phyloP scores from a whole-genome alignment of 2,113 vertebrate species.

The Anhinga rufa region DNA sequence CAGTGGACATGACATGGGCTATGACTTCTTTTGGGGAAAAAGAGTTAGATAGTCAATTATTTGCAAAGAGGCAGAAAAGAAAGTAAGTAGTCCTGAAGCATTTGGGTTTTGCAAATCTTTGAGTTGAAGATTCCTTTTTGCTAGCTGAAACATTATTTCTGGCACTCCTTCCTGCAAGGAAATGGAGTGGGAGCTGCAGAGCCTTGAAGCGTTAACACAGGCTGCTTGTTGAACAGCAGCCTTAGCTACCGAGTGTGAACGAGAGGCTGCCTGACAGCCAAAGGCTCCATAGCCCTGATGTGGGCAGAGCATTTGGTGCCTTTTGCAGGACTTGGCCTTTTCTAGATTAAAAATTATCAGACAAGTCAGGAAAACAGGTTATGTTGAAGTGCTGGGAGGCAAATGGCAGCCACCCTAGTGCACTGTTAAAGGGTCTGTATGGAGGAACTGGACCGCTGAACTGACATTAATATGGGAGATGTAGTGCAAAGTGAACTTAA shows the following conservation, averaged over 20 bases:
- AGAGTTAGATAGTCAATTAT: not conserved
- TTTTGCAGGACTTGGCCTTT: not conserved
- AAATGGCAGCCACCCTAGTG: not conserved
- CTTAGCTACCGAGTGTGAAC: not conserved
- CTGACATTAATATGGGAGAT: not conserved
- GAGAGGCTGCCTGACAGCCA: not conserved
- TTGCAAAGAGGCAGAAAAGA: not conserved
- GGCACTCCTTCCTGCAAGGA: not conserved
- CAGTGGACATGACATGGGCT: not conserved
- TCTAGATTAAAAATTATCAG: not conserved
- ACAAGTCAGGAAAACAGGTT: not conserved
- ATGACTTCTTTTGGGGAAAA: not conserved
- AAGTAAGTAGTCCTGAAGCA: not conserved
- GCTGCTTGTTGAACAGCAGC: not conserved
- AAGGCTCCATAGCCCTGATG: not conserved
- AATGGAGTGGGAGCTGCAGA: not conserved
- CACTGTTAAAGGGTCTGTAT: not conserved
- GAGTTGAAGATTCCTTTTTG: not conserved
- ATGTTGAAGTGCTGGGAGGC: not conserved
- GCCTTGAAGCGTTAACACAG: not conserved
- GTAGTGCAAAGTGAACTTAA: not conserved
- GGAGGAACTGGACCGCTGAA: not conserved
- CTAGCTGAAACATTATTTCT: not conserved
- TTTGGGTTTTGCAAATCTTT: not conserved
- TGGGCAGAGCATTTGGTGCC: not conserved